Base-by-base conservation (phyloP, 2,888 invertebrate species). In the Trachelus stipa region DNA sequence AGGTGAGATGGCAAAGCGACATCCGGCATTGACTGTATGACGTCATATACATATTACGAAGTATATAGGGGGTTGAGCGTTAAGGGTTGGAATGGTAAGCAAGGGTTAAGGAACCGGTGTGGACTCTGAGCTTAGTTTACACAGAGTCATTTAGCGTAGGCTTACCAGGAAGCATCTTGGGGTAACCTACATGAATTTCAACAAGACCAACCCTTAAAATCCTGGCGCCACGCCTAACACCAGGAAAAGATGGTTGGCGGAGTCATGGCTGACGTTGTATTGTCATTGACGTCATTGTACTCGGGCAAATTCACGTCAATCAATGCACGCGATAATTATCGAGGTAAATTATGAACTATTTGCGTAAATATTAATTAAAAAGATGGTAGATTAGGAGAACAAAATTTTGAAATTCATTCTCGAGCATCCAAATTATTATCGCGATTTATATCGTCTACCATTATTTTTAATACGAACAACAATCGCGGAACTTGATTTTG, bases 101-200 rank as follows among this genome's bases (percentile, higher is more conserved):
- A 71, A 71, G 71, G 71, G 71, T 71, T 71, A 71, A 71, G 71
- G 71, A 71, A 33, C 31, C 6, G 11, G 34, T 12, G 71, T 71
- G 71, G 71, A 71, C 71, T 33, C 71, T 12, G 31, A 71, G 75
- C 71, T 75, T 77, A 77, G 77, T 77, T 77, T 77, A 75, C 77
- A 75, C 75, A 75, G 77, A 77, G 74, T 77, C 68, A 77, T 79
- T 79, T 77, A 77, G 73, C 33, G 40, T 69, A 73, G 75, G 76
- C 77, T 79, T 79, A 79, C 77, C 79, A 68, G 68, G 69, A 76
- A 73, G 77, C 79, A 75, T 69, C 68, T 77, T 73, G 23, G 34
- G 77, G 73, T 30, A 73, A 56, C 77, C 73, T 69, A 40, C 75
- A 73, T 56, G 77, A 77, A 71, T 68, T 77, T 75, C 73, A 75